Percentiles rank a stretch among this genome's conserved stretches.
These are phyloP conservation scores for Hormaphis cornu DNA, from an alignment of 1,140 invertebrate genomes.

Conservation along the genomic window DNA sequence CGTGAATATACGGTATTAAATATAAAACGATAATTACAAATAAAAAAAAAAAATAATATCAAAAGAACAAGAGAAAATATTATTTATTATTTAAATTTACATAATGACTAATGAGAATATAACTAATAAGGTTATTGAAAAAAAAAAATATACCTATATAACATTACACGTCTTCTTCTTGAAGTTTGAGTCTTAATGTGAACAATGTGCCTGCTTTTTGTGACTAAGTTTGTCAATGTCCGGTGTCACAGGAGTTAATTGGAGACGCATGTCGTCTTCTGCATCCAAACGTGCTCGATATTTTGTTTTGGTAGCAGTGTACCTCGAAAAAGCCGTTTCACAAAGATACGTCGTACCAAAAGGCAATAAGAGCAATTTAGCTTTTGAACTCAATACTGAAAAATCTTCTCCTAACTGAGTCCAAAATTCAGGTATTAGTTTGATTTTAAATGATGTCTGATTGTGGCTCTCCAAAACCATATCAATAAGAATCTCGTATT, in stretches of 20 bases:
- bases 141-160: background rate
- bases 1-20: too few relatives aligned
- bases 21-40: too few relatives aligned
- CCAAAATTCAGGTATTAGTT: background rate
- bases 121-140: background rate
- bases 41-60: background rate
- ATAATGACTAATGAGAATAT: background rate
- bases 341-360: background rate
- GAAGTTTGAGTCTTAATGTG: slow-evolving; percentile 34
- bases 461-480: background rate
- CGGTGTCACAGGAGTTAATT: slow-evolving; percentile 37
- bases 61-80: background rate
- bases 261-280: slow-evolving; percentile 20
- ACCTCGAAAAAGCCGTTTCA: too few relatives aligned
- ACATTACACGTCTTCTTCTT: background rate
- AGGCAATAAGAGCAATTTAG: background rate
- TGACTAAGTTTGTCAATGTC: slow-evolving; percentile 38
- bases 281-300: background rate
- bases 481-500: background rate
- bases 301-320: too few relatives aligned
- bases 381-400: slow-evolving; percentile 9
- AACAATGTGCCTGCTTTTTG: slow-evolving; percentile 37
- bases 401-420: slow-evolving; percentile 3
- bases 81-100: background rate
- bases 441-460: background rate